These are phyloP conservation scores for Biston stratarius DNA, from an alignment of 2,888 invertebrate species.

Conservation along the genomic window DNA sequence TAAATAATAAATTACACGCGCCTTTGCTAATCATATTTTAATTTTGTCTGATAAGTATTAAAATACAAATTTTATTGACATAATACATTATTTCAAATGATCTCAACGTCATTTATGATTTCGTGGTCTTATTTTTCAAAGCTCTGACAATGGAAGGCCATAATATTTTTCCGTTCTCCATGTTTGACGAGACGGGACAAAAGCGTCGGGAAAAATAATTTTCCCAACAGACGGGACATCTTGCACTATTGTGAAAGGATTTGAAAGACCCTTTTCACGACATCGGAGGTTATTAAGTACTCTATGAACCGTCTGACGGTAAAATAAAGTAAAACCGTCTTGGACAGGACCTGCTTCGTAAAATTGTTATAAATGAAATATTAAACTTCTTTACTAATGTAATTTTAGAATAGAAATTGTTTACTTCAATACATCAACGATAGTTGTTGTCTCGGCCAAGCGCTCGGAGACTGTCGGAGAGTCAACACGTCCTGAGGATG, in stretches of 20 bases:
- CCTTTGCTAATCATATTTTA: too few species aligned
- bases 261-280: conserved; percentile 70
- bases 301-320: conserved; percentile 37
- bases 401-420: too few species aligned
- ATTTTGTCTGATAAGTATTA: background rate
- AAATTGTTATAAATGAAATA: conserved; percentile 1
- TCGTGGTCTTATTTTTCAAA: conserved; percentile 7
- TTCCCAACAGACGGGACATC: conserved; percentile 69
- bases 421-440: too few species aligned
- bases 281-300: conserved; percentile 65
- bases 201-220: conserved; percentile 77
- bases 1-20: too few species aligned
- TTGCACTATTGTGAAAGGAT: conserved; percentile 78
- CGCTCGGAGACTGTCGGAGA: too few species aligned
- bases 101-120: background rate
- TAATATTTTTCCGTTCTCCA: conserved; percentile 64
- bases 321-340: conserved; percentile 21
- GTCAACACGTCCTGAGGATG: too few species aligned
- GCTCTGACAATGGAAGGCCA: conserved; percentile 52
- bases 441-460: too few species aligned
- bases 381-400: background rate
- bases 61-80: background rate
- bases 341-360: conserved; percentile 3
- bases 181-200: conserved; percentile 68
- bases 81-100: background rate